A percentile compares a stretch with the other conserved stretches of the same genome.
phyloP scores from a whole-genome alignment of 2,113 vertebrate species.

The Herpetotheres cachinnans region DNA sequence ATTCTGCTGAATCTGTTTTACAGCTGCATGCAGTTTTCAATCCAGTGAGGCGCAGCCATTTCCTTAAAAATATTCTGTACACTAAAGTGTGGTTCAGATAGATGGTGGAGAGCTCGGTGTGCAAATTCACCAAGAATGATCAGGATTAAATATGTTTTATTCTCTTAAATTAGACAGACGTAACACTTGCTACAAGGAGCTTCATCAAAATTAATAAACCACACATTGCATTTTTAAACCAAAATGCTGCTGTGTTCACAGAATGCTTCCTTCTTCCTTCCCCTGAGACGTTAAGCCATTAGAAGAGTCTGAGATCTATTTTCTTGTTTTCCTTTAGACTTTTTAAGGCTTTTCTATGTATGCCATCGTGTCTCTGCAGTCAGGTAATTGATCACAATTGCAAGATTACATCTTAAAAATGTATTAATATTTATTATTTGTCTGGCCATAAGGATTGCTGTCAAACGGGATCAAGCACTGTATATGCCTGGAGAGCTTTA shows the following conservation, averaged over 20 bases:
- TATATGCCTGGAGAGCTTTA: not conserved
- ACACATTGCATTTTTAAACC: not conserved
- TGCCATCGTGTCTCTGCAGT: not conserved
- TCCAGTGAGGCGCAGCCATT: not conserved
- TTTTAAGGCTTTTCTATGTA: not conserved
- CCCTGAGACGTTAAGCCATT: not conserved
- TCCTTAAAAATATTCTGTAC: not conserved
- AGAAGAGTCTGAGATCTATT: not conserved
- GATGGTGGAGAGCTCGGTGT: not conserved
- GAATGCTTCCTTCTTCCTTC: not conserved
- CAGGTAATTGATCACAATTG: not conserved
- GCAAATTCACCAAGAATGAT: not conserved
- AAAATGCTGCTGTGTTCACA: not conserved
- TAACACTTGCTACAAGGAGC: not conserved
- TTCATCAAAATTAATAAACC: not conserved
- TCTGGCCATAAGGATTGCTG: not conserved
- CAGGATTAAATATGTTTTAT: not conserved
- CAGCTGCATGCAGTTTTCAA: conserved; percentile 33
- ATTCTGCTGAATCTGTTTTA: not conserved
- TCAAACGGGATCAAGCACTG: not conserved
- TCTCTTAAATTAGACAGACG: not conserved
- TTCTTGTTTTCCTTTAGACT: not conserved
- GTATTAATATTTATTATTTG: not conserved
- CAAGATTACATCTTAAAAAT: not conserved
- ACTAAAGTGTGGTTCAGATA: not conserved